phyloP scores from a whole-genome alignment of 2,113 vertebrate species.

The Takifugu flavidus region DNA sequence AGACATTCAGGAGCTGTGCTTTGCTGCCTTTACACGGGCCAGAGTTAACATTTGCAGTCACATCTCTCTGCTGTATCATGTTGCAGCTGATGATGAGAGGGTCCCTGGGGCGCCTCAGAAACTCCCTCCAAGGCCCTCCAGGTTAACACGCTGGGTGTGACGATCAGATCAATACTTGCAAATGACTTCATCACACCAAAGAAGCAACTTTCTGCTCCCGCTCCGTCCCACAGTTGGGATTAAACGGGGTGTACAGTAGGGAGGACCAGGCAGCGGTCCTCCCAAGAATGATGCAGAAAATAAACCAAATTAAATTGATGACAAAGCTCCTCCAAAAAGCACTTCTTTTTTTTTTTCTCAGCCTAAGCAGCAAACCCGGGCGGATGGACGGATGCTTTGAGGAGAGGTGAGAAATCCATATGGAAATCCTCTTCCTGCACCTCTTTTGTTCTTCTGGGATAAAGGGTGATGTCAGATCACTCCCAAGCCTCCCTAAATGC shows the following conservation, averaged over 20 bases:
- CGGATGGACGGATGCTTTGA: too few species aligned
- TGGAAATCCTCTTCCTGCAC: conserved; percentile 50
- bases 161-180: conserved; percentile 77
- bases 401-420: conserved; percentile 50
- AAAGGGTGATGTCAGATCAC: conserved; percentile 64
- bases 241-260: conserved; percentile 38
- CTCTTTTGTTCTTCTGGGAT: conserved; percentile 71
- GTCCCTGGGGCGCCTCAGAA: conserved; percentile 70
- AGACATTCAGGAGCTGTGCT: too few species aligned
- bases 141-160: conserved; percentile 73
- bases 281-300: not conserved
- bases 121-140: conserved; percentile 70
- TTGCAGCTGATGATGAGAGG: conserved; percentile 59
- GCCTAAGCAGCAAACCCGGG: too few species aligned
- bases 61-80: conserved; percentile 61
- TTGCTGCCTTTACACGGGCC: conserved; percentile 13
- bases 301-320: conserved; percentile 3
- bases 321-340: not conserved
- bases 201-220: conserved; percentile 64
- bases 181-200: conserved; percentile 74
- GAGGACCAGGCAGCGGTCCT: conserved; percentile 35
- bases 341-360: too few species aligned
- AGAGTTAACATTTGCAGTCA: conserved; percentile 55
- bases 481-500: conserved; percentile 64
- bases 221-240: conserved; percentile 63